A percentile compares a stretch with the other conserved stretches of the same genome.
phyloP scores from a whole-genome alignment of 1,140 invertebrate species.

The Drosophila lacteicornis region DNA sequence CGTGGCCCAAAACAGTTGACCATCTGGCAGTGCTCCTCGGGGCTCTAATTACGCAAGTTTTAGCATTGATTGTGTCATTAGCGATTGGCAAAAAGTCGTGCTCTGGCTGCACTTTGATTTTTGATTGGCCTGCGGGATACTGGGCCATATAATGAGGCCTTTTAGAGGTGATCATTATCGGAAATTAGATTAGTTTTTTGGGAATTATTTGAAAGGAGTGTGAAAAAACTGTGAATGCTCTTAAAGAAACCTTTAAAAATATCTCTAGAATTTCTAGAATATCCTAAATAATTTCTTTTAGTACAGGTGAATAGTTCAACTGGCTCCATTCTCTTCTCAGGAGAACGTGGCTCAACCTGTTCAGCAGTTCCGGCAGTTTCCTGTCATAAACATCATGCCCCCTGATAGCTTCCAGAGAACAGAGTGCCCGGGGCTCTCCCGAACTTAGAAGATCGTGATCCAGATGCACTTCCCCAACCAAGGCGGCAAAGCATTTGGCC shows the following conservation, averaged over 20 bases:
- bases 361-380: conserved; percentile 20
- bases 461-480: conserved; percentile 5
- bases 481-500: conserved; percentile 21
- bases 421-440: neutral
- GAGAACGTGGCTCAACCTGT: conserved; percentile 39
- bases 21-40: conserved; percentile 32
- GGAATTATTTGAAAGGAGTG: neutral
- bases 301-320: conserved; percentile 30
- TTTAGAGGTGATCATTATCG: conserved; percentile 25
- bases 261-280: too few relatives aligned
- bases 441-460: conserved; percentile 33
- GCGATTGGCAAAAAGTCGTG: conserved; percentile 50
- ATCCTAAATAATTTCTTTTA: too few relatives aligned
- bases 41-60: conserved; percentile 49
- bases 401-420: conserved; percentile 27
- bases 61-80: conserved; percentile 56
- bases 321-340: neutral
- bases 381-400: conserved; percentile 47
- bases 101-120: conserved; percentile 11
- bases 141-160: conserved; percentile 16
- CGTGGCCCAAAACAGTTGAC: conserved; percentile 31
- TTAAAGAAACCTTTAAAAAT: neutral
- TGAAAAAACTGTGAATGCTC: neutral
- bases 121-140: conserved; percentile 29
- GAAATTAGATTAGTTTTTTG: neutral